phyloP scores from a whole-genome alignment of 2,113 vertebrate genomes.

The Lamprotornis superbus region DNA sequence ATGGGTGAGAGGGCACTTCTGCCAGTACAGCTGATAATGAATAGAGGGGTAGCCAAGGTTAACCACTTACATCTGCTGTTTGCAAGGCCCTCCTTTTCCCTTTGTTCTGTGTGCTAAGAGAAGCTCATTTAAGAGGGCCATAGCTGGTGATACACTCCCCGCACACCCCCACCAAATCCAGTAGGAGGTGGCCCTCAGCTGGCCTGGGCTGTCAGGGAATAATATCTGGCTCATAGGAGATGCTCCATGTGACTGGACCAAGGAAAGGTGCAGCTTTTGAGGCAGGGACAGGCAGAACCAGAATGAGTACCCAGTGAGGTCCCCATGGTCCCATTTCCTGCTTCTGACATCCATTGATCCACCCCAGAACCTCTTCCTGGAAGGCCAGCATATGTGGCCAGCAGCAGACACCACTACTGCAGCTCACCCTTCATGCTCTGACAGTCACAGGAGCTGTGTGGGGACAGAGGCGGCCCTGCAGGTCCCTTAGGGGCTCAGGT shows the following conservation, averaged over 20 bases:
- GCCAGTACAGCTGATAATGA: background rate
- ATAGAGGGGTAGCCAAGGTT: background rate
- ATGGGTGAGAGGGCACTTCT: background rate
- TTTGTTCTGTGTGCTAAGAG: background rate
- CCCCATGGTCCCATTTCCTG: background rate
- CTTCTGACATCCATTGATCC: background rate
- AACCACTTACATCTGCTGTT: background rate
- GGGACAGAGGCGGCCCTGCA: background rate
- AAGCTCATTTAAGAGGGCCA: background rate
- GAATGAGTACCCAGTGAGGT: background rate
- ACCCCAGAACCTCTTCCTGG: background rate
- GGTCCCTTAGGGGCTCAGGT: background rate
- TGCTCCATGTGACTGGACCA: background rate
- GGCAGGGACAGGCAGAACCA: background rate
- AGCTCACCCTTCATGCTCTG: background rate
- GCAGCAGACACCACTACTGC: background rate
- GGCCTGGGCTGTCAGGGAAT: fast-evolving
- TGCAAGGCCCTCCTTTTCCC: background rate
- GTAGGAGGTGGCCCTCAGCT: background rate
- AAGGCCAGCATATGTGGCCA: fast-evolving
- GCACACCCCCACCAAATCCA: background rate
- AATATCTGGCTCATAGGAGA: background rate
- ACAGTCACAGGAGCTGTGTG: fast-evolving
- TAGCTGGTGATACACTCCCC: background rate
- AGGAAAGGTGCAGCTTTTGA: background rate